A percentile compares a stretch with the other conserved stretches of the same genome.
Conservation (phyloP, 2,797 vertebrate species). For the Phrynocephalus forsythii region DNA sequence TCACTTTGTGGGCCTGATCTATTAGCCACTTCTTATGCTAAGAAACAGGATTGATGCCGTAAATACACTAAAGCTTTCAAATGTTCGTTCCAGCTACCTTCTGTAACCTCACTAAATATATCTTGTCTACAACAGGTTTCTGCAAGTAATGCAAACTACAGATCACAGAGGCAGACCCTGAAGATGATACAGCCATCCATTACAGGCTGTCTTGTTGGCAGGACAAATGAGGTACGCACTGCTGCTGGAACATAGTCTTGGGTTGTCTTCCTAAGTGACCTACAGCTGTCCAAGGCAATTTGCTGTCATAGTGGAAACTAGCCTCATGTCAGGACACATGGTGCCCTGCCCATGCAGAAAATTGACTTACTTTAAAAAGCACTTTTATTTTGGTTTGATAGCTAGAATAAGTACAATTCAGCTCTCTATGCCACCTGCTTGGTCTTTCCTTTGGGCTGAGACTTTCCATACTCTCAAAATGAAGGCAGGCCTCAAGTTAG, state of each 20-base stretch:
- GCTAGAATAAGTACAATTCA: not conserved
- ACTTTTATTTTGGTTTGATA: not conserved
- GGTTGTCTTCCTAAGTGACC: not conserved
- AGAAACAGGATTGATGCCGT: not conserved
- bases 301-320: not conserved
- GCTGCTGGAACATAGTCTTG: not conserved
- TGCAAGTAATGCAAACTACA: constrained; percentile 59
- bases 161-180: constrained; percentile 82
- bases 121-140: constrained; percentile 80
- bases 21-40: no score
- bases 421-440: not conserved
- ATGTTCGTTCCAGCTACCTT: not conserved
- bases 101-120: not conserved
- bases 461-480: not conserved
- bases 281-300: not conserved
- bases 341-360: not conserved
- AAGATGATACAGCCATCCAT: constrained; percentile 89
- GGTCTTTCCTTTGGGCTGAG: not conserved
- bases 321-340: not conserved
- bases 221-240: constrained; percentile 81
- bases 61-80: not conserved
- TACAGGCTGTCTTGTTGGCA: constrained; percentile 81
- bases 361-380: not conserved
- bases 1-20: no score
- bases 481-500: not conserved